Evolutionary conservation across 2,113 vertebrate species (phyloP).

Genomic region (Etheostoma spectabile): DNA sequence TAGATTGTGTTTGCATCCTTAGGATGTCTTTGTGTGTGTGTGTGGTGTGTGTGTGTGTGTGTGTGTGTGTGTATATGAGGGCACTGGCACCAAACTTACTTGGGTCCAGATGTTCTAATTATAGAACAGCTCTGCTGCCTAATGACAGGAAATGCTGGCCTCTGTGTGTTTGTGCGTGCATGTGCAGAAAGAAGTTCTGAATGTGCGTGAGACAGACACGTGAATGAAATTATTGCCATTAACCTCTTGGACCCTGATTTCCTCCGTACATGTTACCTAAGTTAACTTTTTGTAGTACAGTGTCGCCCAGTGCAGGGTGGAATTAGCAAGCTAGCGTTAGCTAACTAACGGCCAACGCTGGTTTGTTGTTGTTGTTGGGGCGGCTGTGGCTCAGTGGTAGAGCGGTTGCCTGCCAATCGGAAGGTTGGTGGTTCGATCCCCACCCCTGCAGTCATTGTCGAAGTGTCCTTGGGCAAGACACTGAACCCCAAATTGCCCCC

Average conservation of each 20-base stretch:
- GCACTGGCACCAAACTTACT: slow-evolving; percentile 66
- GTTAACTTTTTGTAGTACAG: background rate
- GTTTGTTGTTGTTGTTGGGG: too few relatives aligned
- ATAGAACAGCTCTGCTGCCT: slow-evolving; percentile 72
- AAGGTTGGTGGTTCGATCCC: too few relatives aligned
- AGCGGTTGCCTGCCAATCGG: too few relatives aligned
- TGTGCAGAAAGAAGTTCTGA: slow-evolving; percentile 14
- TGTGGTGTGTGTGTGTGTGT: slow-evolving; percentile 18
- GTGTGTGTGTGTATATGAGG: slow-evolving; percentile 16
- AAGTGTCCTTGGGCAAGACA: too few relatives aligned
- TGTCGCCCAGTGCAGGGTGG: too few relatives aligned
- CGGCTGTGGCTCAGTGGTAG: too few relatives aligned
- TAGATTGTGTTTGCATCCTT: background rate
- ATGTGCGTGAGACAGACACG: slow-evolving; percentile 44
- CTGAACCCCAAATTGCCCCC: too few relatives aligned
- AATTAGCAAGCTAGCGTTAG: too few relatives aligned
- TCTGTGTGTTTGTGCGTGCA: background rate
- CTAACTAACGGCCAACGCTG: too few relatives aligned
- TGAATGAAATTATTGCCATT: slow-evolving; percentile 62
- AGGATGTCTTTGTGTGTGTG: slow-evolving; percentile 12
- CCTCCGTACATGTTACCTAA: slow-evolving; percentile 22
- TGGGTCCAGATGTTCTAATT: slow-evolving; percentile 79
- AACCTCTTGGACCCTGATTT: slow-evolving; percentile 58
- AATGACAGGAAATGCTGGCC: slow-evolving; percentile 75
- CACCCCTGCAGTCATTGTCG: too few relatives aligned